Percentiles rank a stretch among this genome's conserved stretches.
phyloP scores from a whole-genome alignment of 1,140 invertebrate genomes.

The Drosophila pachea region DNA sequence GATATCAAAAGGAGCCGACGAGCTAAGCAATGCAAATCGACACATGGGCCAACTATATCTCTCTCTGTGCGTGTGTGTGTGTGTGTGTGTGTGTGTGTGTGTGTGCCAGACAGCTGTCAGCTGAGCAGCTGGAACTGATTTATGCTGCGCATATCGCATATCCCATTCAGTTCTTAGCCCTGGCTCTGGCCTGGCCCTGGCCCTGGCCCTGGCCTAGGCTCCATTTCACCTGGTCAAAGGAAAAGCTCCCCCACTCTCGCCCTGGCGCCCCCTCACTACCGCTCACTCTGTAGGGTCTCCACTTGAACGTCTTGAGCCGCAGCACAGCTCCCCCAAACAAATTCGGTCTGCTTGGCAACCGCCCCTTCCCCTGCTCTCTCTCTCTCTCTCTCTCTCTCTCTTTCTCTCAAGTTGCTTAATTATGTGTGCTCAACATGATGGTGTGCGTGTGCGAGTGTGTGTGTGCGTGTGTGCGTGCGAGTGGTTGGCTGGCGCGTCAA shows the following conservation, averaged over 20 bases:
- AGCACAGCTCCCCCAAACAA: not conserved
- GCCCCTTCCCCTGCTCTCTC: not conserved
- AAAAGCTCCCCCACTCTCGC: too few species aligned
- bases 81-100: conserved; percentile 6
- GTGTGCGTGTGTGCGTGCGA: not conserved
- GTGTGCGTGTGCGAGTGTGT: not conserved
- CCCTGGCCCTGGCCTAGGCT: conserved; percentile 6
- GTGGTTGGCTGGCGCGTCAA: conserved; percentile 35
- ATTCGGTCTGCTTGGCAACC: too few species aligned
- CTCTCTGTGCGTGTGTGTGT: not conserved
- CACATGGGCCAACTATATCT: conserved; percentile 8
- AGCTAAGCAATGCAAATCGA: conserved; percentile 36
- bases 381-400: conserved; percentile 5
- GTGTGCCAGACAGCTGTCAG: conserved; percentile 56
- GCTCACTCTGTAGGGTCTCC: not conserved
- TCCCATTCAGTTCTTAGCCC: conserved; percentile 18
- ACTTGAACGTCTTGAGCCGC: conserved; percentile 18
- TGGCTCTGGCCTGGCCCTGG: too few species aligned
- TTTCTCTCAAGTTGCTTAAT: conserved; percentile 47
- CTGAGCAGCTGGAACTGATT: conserved; percentile 58
- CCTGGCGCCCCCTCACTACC: not conserved
- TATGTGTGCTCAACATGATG: conserved; percentile 31
- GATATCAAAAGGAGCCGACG: conserved; percentile 6
- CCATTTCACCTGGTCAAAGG: conserved; percentile 23
- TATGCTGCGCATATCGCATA: conserved; percentile 49